Evolutionary conservation across 30 jellyfish, hydroid and myxozoan species (phyloP), one percentile per base, ranked within the genome.

Genomic region (Hydractinia symbiolongicarpus): DNA sequence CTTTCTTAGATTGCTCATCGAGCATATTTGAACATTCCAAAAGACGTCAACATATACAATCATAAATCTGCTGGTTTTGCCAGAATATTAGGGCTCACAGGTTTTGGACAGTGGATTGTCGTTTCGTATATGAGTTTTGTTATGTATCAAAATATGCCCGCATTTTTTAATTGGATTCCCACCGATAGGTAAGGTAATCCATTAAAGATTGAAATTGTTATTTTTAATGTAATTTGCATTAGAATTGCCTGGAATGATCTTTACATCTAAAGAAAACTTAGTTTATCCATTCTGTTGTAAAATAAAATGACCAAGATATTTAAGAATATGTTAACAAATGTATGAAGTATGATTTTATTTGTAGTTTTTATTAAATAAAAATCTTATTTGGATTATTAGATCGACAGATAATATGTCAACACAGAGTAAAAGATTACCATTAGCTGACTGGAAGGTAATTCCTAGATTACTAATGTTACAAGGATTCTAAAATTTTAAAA

Each of bases 101-200:
- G 67, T 50, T 74, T 74, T 8, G 83, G 83, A 0, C 83, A 74
- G 50, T 74, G 83, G 83, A 49, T 55, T 74, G 66, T 55, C 5
- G 61, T 58, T 50, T 14, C 51, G 0, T 74, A 74, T 50, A 74
- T 74, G 83, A 74, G 83, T 50, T 44, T 10, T 50, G 66, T 58
- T 49, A 50, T 74, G 72, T 50, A 50, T 74, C 49, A 74, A 13
- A 55, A 74, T 74, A 74, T 74, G 83, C 83, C 83, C 13, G 83
- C 83, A 13, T 74, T 74, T 74, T 74, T 74, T 49, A 53, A 5
- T 58, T 74, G 83, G 83, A 74, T 74, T 17, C 83, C 83, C 15
- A n/a, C 74, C 20, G 69, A 74, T 5, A n/a, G 54, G 83, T 74
- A 74, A n/a, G 9, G 81, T 72, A 9, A 5, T 30, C 81, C 51